A percentile compares a stretch with the other conserved stretches of the same genome.
Conservation (phyloP, 1,140 invertebrate genomes). For the Microplitis mediator region DNA sequence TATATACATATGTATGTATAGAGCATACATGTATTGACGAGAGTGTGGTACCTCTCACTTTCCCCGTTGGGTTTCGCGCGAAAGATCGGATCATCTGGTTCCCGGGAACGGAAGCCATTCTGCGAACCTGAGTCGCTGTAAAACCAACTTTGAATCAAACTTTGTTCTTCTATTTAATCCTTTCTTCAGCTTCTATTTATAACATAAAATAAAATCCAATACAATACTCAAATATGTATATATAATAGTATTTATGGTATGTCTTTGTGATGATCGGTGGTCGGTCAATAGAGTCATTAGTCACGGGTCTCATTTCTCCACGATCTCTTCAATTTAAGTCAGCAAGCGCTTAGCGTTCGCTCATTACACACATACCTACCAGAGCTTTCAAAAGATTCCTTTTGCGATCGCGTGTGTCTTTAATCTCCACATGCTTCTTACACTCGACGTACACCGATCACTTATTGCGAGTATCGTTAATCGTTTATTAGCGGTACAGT, state of each 20-base stretch:
- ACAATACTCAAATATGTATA: neutral
- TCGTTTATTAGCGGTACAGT: too few relatives aligned
- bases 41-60: neutral
- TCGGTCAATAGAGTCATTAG: constrained; percentile 52
- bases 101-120: constrained; percentile 26
- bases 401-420: too few relatives aligned
- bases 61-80: constrained; percentile 11
- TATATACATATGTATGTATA: neutral
- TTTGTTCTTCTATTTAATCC: neutral
- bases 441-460: too few relatives aligned
- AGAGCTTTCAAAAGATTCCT: too few relatives aligned
- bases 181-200: constrained; percentile 8
- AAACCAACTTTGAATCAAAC: neutral
- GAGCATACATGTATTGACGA: neutral
- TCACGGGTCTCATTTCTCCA: constrained; percentile 37
- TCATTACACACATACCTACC: too few relatives aligned
- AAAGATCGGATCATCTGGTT: constrained; percentile 28
- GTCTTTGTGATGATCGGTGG: constrained; percentile 4
- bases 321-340: constrained; percentile 26
- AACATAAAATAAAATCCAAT: too few relatives aligned
- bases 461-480: too few relatives aligned
- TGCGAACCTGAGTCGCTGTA: constrained; percentile 2
- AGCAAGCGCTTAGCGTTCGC: neutral
- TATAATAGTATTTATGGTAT: too few relatives aligned
- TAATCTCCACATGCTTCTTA: too few relatives aligned